These are phyloP conservation scores for Sicus ferrugineus DNA, from an alignment of 2,888 invertebrate species.

Conservation along the genomic window DNA sequence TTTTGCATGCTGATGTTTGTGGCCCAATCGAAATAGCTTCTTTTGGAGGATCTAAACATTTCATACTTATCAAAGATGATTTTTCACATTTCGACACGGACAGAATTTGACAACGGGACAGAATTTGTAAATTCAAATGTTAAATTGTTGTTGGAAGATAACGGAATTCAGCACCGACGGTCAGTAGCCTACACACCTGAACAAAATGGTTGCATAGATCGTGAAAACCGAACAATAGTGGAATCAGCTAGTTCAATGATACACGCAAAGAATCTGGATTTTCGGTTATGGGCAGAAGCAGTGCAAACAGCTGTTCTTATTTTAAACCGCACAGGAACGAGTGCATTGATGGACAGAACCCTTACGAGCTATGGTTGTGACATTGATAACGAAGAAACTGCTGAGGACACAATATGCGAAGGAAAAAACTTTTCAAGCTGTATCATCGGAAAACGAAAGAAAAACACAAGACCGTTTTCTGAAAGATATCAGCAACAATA, in stretches of 20 bases:
- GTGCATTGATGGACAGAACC: background rate
- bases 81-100: background rate
- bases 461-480: background rate
- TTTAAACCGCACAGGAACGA: background rate
- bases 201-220: constrained; percentile 33
- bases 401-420: background rate
- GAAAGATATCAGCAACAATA: background rate
- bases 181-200: constrained; percentile 19
- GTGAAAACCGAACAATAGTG: constrained; percentile 17
- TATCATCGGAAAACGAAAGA: background rate
- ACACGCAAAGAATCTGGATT: too few relatives aligned
- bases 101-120: constrained; percentile 10
- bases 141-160: background rate
- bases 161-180: background rate
- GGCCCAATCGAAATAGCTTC: background rate
- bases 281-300: constrained; percentile 1
- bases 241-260: too few relatives aligned
- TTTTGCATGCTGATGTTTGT: background rate
- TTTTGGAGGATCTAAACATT: background rate
- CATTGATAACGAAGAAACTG: background rate
- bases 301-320: background rate
- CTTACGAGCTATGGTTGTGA: background rate
- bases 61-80: constrained; percentile 1
- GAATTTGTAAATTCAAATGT: constrained; percentile 28
- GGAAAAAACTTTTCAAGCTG: background rate